Percentiles rank a stretch among this genome's conserved stretches.
phyloP scores from a whole-genome alignment of 2,113 vertebrate genomes.

The Carollia perspicillata region DNA sequence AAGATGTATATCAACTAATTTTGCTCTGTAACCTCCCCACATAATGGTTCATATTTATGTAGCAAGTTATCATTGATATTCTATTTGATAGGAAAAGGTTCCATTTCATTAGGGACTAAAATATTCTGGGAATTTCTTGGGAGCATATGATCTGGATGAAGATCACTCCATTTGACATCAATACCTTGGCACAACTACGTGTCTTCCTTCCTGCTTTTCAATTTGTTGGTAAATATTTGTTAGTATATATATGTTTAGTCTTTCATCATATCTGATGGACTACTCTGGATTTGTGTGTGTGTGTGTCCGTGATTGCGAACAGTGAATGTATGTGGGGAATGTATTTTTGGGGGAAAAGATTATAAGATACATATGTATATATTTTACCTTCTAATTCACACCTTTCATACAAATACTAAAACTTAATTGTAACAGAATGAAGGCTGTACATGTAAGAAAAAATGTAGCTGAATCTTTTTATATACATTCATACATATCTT shows the following conservation, averaged over 20 bases:
- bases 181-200: constrained; percentile 77
- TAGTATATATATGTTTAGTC: constrained; percentile 65
- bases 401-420: constrained; percentile 87
- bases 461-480: constrained; percentile 85
- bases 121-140: constrained; percentile 65
- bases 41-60: constrained; percentile 56
- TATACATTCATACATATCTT: constrained; percentile 90
- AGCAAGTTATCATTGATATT: constrained; percentile 72
- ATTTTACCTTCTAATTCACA: constrained; percentile 86
- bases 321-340: not conserved
- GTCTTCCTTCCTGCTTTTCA: constrained; percentile 68
- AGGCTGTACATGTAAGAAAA: constrained; percentile 86
- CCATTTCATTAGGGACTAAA: constrained; percentile 74
- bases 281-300: constrained; percentile 64
- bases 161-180: constrained; percentile 76
- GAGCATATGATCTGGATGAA: constrained; percentile 77
- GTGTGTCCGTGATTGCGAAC: not conserved
- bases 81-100: constrained; percentile 60
- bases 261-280: constrained; percentile 68
- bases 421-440: constrained; percentile 85
- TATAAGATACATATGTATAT: constrained; percentile 79
- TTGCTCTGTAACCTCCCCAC: constrained; percentile 60
- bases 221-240: constrained; percentile 72
- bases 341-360: constrained; percentile 71
- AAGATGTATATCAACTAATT: constrained; percentile 57